Evolutionary conservation across 2,797 vertebrate genomes (phyloP).

Genomic region (Sebastes matsubarae): DNA sequence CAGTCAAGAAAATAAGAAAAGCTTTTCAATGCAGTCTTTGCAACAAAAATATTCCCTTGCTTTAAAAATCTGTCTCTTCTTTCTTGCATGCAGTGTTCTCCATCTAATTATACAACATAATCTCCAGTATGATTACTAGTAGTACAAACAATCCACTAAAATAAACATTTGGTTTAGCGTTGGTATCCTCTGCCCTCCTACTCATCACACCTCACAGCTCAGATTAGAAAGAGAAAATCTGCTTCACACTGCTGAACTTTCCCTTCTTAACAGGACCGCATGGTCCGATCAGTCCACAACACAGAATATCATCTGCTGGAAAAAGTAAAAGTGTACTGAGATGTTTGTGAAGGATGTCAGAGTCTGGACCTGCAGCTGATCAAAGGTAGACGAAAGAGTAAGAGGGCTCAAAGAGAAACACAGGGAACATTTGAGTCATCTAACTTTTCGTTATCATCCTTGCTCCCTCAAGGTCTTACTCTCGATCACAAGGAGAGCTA

Average conservation of each 20-base stretch:
- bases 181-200: slow-evolving; percentile 43
- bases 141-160: slow-evolving; percentile 41
- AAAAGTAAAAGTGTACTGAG: background rate
- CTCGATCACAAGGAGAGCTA: slow-evolving; percentile 4
- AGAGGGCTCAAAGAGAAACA: slow-evolving; percentile 54
- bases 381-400: slow-evolving; percentile 64
- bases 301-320: background rate
- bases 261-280: slow-evolving; percentile 12
- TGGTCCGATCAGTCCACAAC: background rate
- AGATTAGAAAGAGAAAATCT: slow-evolving; percentile 9
- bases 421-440: slow-evolving; percentile 55
- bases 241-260: slow-evolving; percentile 12
- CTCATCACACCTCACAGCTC: slow-evolving; percentile 72
- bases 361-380: slow-evolving; percentile 64
- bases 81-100: slow-evolving; percentile 25
- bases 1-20: slow-evolving; percentile 14
- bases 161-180: slow-evolving; percentile 53
- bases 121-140: slow-evolving; percentile 9
- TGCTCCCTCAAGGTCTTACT: slow-evolving; percentile 34
- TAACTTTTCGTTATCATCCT: slow-evolving; percentile 49
- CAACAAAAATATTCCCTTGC: slow-evolving; percentile 28
- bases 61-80: slow-evolving; percentile 18
- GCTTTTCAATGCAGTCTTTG: background rate
- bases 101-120: slow-evolving; percentile 28
- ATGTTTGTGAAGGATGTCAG: slow-evolving; percentile 3